Base-by-base conservation (phyloP, 2,797 vertebrate species). In the Brotula barbata region DNA sequence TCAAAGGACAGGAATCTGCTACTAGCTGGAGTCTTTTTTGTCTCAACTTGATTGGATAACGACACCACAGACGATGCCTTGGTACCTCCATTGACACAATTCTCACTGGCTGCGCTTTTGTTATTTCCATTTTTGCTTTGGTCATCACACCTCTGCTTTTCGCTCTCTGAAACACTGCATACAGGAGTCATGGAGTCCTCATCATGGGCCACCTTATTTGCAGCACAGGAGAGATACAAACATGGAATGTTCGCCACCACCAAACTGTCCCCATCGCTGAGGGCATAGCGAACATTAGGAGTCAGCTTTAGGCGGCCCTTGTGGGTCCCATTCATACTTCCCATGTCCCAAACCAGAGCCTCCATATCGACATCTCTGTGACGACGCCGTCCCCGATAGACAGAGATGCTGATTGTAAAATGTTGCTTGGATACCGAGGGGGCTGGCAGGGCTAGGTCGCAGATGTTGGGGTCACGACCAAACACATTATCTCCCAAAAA, bases 321-420 rank as follows among this genome's bases (percentile, higher is more conserved):
- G n/a, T 92, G 89, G 13, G 94, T 96, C 42, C 93, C 93, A 63
- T 96, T 96, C 83, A 96, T 88, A 82, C 95, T 96, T 6, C 90
- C 92, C 51, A 85, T 83, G 71, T 97, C 95, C 77, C 89, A 93
- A 50, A 97, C 84, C 42, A 95, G 64, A 42, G 93, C 91, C 41
- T 93, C 91, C 1, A 52, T 58, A 25, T 67, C 74, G 3, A 48
- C 72, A 36, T 68, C 39, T 21, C 34, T 37, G 6, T 11, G 46
- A 51, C 14, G 11, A 15, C 72, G 68, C 53, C 64, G 80, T 23
- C 81, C 85, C 7, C 42, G 55, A 25, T 89, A 87, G 1, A 83
- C 74, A 15, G 92, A 88, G 49, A 95, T 87, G 52, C 73, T 82
- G 68, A 96, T 93, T 45, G 90, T 81, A 0, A 93, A 94, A 7